Conservation (phyloP, 2,113 vertebrate species). For the Oreotrochilus melanogaster region DNA sequence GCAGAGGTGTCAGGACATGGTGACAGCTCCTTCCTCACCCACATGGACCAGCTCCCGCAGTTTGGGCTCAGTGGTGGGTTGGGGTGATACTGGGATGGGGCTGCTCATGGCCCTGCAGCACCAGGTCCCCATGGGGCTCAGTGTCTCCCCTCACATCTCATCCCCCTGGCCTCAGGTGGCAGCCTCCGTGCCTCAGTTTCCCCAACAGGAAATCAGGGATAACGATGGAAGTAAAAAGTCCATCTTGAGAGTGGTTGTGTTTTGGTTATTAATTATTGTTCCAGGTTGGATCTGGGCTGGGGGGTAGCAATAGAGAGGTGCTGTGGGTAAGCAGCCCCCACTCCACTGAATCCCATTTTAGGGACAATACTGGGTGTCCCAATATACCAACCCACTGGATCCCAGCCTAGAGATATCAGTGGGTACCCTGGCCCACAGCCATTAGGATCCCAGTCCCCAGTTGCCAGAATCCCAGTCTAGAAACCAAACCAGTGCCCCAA, state of each 20-base stretch:
- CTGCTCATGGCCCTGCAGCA: neutral
- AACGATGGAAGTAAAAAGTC: neutral
- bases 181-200: neutral
- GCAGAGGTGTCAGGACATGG: neutral
- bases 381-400: neutral
- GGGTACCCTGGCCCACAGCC: too few relatives aligned
- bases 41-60: rapidly evolving
- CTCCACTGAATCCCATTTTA: neutral
- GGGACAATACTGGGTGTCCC: neutral
- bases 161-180: rapidly evolving
- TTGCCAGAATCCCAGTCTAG: neutral
- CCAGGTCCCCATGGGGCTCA: rapidly evolving
- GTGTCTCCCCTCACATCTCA: neutral
- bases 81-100: neutral
- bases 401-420: too few relatives aligned
- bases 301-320: neutral
- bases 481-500: too few relatives aligned
- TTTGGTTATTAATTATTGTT: neutral
- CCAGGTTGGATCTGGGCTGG: neutral
- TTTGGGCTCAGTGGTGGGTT: neutral
- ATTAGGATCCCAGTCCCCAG: too few relatives aligned
- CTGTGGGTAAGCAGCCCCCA: neutral
- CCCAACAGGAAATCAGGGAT: neutral
- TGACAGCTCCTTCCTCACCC: neutral
- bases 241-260: neutral